Base-by-base conservation (phyloP, 1,140 invertebrate genomes). In the Drosophila pachea region DNA sequence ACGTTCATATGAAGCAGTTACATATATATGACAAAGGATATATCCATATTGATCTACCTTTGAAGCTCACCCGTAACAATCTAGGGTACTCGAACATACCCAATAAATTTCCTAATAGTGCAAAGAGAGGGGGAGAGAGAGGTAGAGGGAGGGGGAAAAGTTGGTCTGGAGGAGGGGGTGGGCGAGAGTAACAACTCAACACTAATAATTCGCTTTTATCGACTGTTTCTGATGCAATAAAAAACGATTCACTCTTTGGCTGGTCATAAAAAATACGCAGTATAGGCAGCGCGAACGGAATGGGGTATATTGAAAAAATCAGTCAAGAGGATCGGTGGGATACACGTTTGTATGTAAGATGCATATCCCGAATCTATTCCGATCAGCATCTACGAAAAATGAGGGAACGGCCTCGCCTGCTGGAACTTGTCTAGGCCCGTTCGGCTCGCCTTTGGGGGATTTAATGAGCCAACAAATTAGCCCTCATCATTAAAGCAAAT, bases 401-500 rank as follows among this genome's bases (percentile, higher is more conserved):
- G n/a, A 45, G 11, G 0, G 0, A 5, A 2, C 9, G 1, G 22
- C 22, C 3, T 22, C 22, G 22, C 22, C 22, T 22, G 22, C 22
- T 22, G 22, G 22, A 22, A 3, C 22, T 22, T 22, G 22, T 22
- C 22, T 3, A 22, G 22, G 22, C 22, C 3, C 22, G 22, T 3
- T 3, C 35, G 38, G 55, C 45, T 60, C 82, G 78, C 77, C 22
- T 22, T 82, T 86, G 68, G 82, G 65, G 72, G 76, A 86, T 70
- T 86, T 87, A 86, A 86, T 73, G 83, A 86, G 78, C 83, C 83
- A 78, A 87, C 83, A 86, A 84, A 84, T 84, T 84, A 84, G 73
- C 76, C 76, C 79, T 76, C 79, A 60, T 84, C 79, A 84, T 83
- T 79, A 83, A 83, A 84, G 52, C 66, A 74, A 79, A 79, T 83